Evolutionary conservation across 2,113 vertebrate genomes (phyloP).

Genomic region (Halcyon malimbica): DNA sequence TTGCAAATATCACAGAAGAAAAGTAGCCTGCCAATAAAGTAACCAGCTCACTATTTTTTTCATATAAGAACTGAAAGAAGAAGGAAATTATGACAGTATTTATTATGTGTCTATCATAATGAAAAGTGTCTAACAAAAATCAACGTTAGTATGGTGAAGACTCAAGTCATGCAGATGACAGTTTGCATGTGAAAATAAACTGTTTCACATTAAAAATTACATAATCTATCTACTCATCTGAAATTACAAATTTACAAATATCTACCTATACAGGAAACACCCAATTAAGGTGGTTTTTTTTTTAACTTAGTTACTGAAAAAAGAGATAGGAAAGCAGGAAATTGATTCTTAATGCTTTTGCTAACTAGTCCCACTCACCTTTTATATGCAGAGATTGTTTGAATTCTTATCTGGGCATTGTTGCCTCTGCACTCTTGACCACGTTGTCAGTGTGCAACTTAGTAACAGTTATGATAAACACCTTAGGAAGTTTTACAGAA

Average conservation of each 20-base stretch:
- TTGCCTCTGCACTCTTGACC: neutral
- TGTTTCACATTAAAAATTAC: neutral
- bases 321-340: neutral
- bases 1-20: neutral
- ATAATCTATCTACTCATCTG: neutral
- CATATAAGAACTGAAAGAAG: neutral
- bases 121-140: neutral
- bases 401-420: neutral
- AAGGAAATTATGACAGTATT: neutral
- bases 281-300: neutral
- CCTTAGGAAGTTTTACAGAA: neutral
- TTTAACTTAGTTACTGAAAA: neutral
- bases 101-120: neutral
- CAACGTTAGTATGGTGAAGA: neutral
- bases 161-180: neutral
- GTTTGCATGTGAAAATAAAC: neutral
- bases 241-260: neutral
- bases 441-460: neutral
- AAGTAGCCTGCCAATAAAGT: neutral
- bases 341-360: neutral
- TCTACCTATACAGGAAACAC: neutral
- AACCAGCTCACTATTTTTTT: accelerated
- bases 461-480: neutral
- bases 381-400: neutral
- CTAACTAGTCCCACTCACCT: neutral